Conservation (phyloP, 2,113 vertebrate genomes). For the Numenius arquata region DNA sequence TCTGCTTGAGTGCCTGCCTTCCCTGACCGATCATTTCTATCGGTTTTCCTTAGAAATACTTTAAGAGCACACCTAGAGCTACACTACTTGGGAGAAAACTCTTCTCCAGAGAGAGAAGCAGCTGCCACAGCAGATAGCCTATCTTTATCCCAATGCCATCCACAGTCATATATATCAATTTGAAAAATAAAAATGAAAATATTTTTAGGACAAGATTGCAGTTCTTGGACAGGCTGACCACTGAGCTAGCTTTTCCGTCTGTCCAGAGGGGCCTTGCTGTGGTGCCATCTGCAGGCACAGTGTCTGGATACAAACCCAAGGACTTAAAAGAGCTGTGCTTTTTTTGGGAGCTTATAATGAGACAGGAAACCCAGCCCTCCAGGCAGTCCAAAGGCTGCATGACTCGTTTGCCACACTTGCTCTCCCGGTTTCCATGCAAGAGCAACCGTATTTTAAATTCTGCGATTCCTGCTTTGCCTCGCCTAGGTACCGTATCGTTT, state of each 20-base stretch:
- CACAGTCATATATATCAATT: not conserved
- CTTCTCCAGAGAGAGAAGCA: not conserved
- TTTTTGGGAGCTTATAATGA: not conserved
- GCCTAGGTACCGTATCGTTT: rapidly evolving
- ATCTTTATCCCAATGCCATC: not conserved
- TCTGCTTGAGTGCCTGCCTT: not conserved
- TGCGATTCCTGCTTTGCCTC: not conserved
- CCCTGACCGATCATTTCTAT: not conserved
- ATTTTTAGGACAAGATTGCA: not conserved
- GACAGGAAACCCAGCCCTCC: not conserved
- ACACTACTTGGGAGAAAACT: not conserved
- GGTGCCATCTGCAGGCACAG: conserved; percentile 39
- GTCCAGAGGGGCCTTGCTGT: not conserved
- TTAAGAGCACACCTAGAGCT: not conserved
- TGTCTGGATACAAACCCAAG: not conserved
- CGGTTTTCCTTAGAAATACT: not conserved
- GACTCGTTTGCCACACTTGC: not conserved
- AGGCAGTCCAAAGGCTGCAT: not conserved
- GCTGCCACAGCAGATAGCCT: not conserved
- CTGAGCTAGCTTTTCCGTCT: not conserved
- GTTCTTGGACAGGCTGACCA: not conserved
- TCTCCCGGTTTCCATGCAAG: not conserved
- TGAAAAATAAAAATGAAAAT: not conserved
- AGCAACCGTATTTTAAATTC: not conserved
- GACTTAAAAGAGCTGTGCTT: not conserved